Conservation (phyloP, 2,888 invertebrate genomes). For the Elaeidobius kamerunicus region DNA sequence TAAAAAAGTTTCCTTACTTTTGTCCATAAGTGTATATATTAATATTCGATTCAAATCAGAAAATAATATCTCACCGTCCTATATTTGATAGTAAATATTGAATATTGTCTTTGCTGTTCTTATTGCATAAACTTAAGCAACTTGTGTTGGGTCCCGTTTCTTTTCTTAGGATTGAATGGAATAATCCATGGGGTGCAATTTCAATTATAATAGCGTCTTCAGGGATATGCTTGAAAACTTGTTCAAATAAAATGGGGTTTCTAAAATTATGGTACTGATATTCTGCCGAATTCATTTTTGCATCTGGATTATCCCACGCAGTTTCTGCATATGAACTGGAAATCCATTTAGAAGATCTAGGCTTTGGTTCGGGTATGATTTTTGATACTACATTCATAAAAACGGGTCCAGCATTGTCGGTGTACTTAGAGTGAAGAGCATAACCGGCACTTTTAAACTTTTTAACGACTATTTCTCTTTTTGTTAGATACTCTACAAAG, state of each 20-base stretch:
- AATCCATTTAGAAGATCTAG: slow-evolving; percentile 75
- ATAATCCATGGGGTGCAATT: slow-evolving; percentile 79
- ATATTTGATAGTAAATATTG: slow-evolving; percentile 47
- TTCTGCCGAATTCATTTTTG: slow-evolving; percentile 68
- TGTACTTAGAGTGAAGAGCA: slow-evolving; percentile 80
- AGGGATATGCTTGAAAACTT: slow-evolving; percentile 75
- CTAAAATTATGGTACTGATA: slow-evolving; percentile 86
- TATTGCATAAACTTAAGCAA: slow-evolving; percentile 68
- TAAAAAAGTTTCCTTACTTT: too few relatives aligned
- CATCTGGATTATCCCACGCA: slow-evolving; percentile 66
- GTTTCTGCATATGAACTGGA: slow-evolving; percentile 64
- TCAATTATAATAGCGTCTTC: slow-evolving; percentile 77
- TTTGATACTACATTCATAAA: slow-evolving; percentile 62
- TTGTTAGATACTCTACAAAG: slow-evolving; percentile 64
- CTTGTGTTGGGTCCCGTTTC: slow-evolving; percentile 62
- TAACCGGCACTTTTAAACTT: slow-evolving; percentile 47
- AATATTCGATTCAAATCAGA: too few relatives aligned
- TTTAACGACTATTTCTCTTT: slow-evolving; percentile 70
- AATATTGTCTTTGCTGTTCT: slow-evolving; percentile 60
- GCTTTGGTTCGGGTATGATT: slow-evolving; percentile 64
- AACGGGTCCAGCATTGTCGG: slow-evolving; percentile 59
- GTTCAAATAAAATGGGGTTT: slow-evolving; percentile 67
- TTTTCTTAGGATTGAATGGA: slow-evolving; percentile 77
- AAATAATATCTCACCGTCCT: slow-evolving; percentile 35
- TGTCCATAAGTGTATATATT: too few relatives aligned